Evolutionary conservation across 2,888 invertebrate species (phyloP).

Genomic region (Xestoiulus laeticollis): DNA sequence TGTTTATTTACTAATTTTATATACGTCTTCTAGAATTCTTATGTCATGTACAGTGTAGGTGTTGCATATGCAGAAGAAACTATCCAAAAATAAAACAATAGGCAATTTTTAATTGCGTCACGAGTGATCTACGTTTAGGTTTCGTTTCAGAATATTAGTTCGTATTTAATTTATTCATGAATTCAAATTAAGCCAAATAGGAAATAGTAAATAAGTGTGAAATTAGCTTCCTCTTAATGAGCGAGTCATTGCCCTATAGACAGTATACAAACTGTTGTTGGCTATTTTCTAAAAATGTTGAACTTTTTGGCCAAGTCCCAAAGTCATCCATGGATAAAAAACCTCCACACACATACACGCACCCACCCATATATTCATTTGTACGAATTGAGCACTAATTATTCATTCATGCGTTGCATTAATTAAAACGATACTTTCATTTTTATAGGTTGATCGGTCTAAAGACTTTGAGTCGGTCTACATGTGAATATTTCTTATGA

Average conservation of each 20-base stretch:
- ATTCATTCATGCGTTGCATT: slow-evolving; percentile 14
- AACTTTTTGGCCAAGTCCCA: slow-evolving; percentile 34
- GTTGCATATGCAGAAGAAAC: too few relatives aligned
- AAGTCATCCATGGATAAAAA: slow-evolving; percentile 12
- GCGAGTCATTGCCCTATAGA: slow-evolving; percentile 22
- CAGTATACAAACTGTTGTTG: not conserved
- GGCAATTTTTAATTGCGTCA: not conserved
- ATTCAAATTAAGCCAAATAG: slow-evolving; percentile 23
- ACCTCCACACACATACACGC: not conserved
- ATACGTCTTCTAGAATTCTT: too few relatives aligned
- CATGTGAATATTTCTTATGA: not conserved
- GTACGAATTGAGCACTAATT: slow-evolving; percentile 9
- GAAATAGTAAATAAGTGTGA: slow-evolving; percentile 43
- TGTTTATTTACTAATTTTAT: not conserved
- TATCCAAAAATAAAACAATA: not conserved
- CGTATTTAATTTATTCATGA: not conserved
- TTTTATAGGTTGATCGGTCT: slow-evolving; percentile 25
- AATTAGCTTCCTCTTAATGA: slow-evolving; percentile 39
- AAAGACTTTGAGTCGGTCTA: not conserved
- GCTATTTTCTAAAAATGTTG: slow-evolving; percentile 12
- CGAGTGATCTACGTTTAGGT: not conserved
- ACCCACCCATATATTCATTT: slow-evolving; percentile 16
- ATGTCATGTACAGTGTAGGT: too few relatives aligned
- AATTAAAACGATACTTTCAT: slow-evolving; percentile 5
- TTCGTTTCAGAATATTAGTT: not conserved